Conservation (phyloP, 1,140 invertebrate genomes). For the Battus philenor region DNA sequence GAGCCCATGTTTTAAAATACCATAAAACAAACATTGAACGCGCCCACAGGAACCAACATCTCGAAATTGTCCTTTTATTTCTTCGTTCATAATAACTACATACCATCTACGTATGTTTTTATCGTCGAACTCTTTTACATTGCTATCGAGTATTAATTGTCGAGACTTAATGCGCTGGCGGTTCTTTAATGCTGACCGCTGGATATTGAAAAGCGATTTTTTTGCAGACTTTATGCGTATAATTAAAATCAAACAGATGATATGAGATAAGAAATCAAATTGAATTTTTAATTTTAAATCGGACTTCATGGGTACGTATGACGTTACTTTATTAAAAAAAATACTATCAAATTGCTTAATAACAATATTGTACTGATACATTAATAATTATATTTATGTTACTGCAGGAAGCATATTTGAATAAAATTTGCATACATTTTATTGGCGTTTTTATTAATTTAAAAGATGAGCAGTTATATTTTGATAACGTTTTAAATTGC, state of each 20-base stretch:
- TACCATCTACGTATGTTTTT: not conserved
- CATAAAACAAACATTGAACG: slow-evolving; percentile 59
- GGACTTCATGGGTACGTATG: no score
- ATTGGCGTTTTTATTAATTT: no score
- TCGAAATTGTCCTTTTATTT: slow-evolving; percentile 34
- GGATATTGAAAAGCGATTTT: not conserved
- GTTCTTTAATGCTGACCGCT: slow-evolving; percentile 1
- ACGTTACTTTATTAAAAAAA: no score
- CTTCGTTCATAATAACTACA: slow-evolving; percentile 25
- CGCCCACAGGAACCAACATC: slow-evolving; percentile 38
- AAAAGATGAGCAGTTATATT: no score
- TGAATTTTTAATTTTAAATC: no score
- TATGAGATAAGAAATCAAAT: not conserved
- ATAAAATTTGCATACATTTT: no score
- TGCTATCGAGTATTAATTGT: slow-evolving; percentile 2
- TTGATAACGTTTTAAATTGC: no score
- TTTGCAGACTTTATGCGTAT: slow-evolving; percentile 9
- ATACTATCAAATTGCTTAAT: no score
- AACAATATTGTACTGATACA: no score
- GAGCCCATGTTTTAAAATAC: slow-evolving; percentile 58
- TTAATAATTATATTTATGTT: no score
- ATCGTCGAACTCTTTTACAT: slow-evolving; percentile 16
- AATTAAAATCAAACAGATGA: not conserved
- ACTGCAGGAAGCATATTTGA: no score
- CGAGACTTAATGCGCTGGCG: not conserved